Base-by-base conservation (phyloP, 2,797 vertebrate species). In the Danio choprae region DNA sequence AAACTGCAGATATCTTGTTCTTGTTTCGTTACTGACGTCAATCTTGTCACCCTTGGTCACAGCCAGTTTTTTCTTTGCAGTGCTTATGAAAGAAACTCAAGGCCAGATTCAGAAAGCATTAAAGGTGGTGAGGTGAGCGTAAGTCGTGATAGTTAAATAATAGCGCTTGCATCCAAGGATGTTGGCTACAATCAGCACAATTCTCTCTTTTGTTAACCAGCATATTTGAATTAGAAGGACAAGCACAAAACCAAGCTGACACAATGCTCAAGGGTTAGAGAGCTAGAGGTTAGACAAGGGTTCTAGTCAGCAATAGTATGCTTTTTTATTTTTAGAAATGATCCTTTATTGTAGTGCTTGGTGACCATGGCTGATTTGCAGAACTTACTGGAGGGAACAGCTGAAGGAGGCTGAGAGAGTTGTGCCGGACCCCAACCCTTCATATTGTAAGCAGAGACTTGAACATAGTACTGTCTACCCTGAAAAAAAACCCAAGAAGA, bases 361-460 rank as follows among this genome's bases (percentile, higher is more conserved):
- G 1, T 62, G 11, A 12, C 7, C 44, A 56, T 44, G 48, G 48
- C 40, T 20, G 56, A 36, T 18, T 18, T 46, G 36, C 44, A 22
- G 11, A 81, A 95, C 98, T 88, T 93, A 99, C 97, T 98, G 83
- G 98, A 99, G 41, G 98, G 97, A 87, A 93, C 90, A 41, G 96
- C 96, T 55, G 87, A 95, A 0, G 92, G 92, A 2, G 98, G 98
- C 3, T 91, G 91, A n/a, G 96, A 93, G 70, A 85, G 89, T 81
- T 96, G 84, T 16, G 95, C 84, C 1, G 94, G 93, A 76, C 97
- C 96, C 98, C 98, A 99, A 86, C 98, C 98, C 91, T 95, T 98
- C 96, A 99, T 96, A 88, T 99, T 99, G 81, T 93, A 97, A 3
- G 97, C 97, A 0, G 93, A 96, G 80, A 99, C 95, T 67, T 90